A percentile compares a stretch with the other conserved stretches of the same genome.
Evolutionary conservation across 2,888 invertebrate genomes (phyloP).

Genomic region (Idaea dimidiata): DNA sequence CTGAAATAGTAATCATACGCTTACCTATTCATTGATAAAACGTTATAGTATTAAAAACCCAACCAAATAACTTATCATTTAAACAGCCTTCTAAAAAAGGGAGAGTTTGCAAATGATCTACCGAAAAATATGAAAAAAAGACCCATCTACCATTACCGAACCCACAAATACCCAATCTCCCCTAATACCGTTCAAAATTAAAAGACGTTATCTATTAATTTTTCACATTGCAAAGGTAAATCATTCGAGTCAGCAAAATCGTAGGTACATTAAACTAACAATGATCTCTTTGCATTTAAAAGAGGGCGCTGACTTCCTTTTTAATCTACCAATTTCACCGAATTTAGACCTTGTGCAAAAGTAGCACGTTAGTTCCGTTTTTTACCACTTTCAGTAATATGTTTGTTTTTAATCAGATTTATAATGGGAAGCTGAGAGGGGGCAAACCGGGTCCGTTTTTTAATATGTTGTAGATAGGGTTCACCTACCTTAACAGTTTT

Average conservation of each 20-base stretch:
- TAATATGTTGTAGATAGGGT: neutral
- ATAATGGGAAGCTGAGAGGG: neutral
- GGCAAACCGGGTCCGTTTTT: neutral
- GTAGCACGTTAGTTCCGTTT: neutral
- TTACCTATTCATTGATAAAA: neutral
- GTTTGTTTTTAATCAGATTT: neutral
- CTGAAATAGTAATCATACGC: no score
- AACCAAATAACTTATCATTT: neutral
- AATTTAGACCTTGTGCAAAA: neutral
- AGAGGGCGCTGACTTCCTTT: neutral
- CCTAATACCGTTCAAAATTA: slow-evolving; percentile 19
- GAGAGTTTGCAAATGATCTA: neutral
- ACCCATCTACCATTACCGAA: neutral
- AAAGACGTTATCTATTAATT: slow-evolving; percentile 16
- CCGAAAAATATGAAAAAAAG: neutral
- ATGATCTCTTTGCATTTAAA: neutral
- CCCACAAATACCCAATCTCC: slow-evolving; percentile 5
- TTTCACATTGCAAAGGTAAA: slow-evolving; percentile 17
- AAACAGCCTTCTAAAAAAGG: neutral
- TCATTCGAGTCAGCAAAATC: slow-evolving; percentile 28
- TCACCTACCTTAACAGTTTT: neutral
- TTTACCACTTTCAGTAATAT: neutral
- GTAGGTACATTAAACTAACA: slow-evolving; percentile 41
- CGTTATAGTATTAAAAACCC: neutral
- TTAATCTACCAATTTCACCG: neutral